A percentile compares a stretch with the other conserved stretches of the same genome.
These are phyloP conservation scores for Orbicella faveolata DNA, from an alignment of 64 coral and sea anemone species.

Conservation along the genomic window DNA sequence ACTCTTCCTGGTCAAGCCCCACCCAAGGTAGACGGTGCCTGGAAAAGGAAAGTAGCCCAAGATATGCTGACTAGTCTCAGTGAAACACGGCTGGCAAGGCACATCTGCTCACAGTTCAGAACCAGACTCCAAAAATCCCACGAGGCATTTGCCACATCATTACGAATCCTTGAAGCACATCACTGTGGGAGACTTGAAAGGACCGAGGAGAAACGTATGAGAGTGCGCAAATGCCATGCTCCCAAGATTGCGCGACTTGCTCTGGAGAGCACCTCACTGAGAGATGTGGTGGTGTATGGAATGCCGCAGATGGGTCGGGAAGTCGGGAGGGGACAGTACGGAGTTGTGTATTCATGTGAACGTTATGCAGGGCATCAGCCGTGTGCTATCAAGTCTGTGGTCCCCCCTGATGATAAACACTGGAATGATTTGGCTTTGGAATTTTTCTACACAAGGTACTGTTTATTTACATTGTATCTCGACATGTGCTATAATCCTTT, in stretches of 20 bases:
- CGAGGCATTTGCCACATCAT: slow-evolving; percentile 77
- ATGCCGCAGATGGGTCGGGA: slow-evolving; percentile 95
- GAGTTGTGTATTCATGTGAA: slow-evolving; percentile 96
- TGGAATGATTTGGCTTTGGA: slow-evolving; percentile 99
- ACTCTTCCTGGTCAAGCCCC: slow-evolving; percentile 90
- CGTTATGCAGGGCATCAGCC: slow-evolving; percentile 87
- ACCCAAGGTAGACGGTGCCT: slow-evolving; percentile 74
- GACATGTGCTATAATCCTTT: too few relatives aligned
- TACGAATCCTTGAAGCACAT: slow-evolving; percentile 79
- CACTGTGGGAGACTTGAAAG: slow-evolving; percentile 90
- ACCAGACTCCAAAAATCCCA: slow-evolving; percentile 85
- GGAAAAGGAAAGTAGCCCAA: slow-evolving; percentile 91
- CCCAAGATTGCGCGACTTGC: slow-evolving; percentile 94
- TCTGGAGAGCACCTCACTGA: slow-evolving; percentile 86
- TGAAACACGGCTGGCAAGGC: slow-evolving; percentile 88
- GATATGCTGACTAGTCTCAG: slow-evolving; percentile 93
- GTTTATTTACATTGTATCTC: too few relatives aligned
- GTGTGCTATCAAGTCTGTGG: slow-evolving; percentile 98
- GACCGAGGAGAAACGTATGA: slow-evolving; percentile 87
- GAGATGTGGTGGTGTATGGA: slow-evolving; percentile 95
- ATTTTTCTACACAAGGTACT: slow-evolving; percentile 92
- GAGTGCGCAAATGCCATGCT: slow-evolving; percentile 83
- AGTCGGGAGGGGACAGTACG: slow-evolving; percentile 95
- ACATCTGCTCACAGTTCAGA: slow-evolving; percentile 92
- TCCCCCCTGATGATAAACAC: slow-evolving; percentile 99